Evolutionary conservation across 2,797 vertebrate species (phyloP), one percentile per base, ranked within the genome.

Genomic region (Tapirus indicus): DNA sequence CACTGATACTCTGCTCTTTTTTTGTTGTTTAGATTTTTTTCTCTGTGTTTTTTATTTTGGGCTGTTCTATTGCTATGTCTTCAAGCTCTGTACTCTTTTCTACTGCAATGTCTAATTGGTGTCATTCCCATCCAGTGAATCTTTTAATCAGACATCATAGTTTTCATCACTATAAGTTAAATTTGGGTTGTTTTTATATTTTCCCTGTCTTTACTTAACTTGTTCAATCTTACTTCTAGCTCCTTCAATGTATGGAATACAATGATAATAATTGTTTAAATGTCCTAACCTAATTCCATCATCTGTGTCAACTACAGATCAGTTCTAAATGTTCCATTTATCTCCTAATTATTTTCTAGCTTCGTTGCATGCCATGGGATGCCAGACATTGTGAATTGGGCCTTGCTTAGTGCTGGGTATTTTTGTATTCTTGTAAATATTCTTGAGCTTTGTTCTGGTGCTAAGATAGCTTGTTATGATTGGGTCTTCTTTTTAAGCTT

Each of bases 121-220:
- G 29, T 93, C 79, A 88, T 56, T 95, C 2, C 17, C 17, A 64
- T 13, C 11, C 44, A 56, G 10, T 62, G 7, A 78, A 44, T 41
- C 88, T 88, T 78, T 16, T 35, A 92, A 86, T 91, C 14, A 85
- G 41, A 62, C 32, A 60, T 44, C 86, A 17, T 66, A 44, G 74
- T 90, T 91, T 95, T 79, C 20, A 72, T 60, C 20, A 74, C 27
- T 91, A 35, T 44, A 80, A 86, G 20, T 52, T 71, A 68, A 94
- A 32, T 82, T 62, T 47, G 6, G 7, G 1, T 89, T 58, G 20
- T 75, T 89, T 88, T 92, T 38, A 47, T 80, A 92, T 66, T 52
- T 78, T 58, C 27, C 12, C 20, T 35, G 11, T 72, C 23, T 88
- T 84, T 71, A 44, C 10, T 64, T 68, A 35, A 85, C 11, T 74